A percentile compares a stretch with the other conserved stretches of the same genome.
These are phyloP conservation scores for Pemphigus obesinymphae DNA, from an alignment of 1,140 invertebrate genomes.

Conservation along the genomic window DNA sequence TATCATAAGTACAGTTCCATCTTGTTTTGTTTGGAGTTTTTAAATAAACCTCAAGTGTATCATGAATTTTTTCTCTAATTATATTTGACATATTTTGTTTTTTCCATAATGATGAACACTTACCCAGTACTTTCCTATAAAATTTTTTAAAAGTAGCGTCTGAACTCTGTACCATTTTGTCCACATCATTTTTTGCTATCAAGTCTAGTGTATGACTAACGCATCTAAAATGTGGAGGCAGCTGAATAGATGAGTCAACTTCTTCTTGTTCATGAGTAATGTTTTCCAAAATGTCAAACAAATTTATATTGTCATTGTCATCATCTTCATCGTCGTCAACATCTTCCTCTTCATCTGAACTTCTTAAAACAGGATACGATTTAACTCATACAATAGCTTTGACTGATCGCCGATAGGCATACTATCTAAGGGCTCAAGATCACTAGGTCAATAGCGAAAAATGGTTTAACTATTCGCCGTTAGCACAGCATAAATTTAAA, in stretches of 20 bases:
- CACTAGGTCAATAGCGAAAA: too few relatives aligned
- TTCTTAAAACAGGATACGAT: too few relatives aligned
- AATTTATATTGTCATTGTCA: not conserved
- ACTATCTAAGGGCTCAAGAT: too few relatives aligned
- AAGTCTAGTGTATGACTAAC: not conserved
- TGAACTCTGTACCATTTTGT: not conserved
- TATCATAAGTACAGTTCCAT: not conserved
- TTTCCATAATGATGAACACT: too few relatives aligned
- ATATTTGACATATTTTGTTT: not conserved
- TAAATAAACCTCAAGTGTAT: not conserved
- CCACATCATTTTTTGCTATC: not conserved
- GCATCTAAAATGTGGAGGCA: not conserved
- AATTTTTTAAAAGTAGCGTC: not conserved
- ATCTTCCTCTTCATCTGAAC: not conserved
- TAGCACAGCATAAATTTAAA: too few relatives aligned
- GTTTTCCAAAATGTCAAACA: constrained; percentile 5
- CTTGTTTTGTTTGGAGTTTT: too few relatives aligned
- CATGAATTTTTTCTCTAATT: not conserved
- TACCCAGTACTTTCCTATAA: not conserved
- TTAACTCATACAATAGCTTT: too few relatives aligned
- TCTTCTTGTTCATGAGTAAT: too few relatives aligned
- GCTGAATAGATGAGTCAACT: constrained; percentile 16
- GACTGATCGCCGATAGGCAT: too few relatives aligned
- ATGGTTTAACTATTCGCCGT: too few relatives aligned
- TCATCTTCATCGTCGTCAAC: not conserved